phyloP scores from a whole-genome alignment of 2,888 invertebrate genomes.

The Drosophila recens region DNA sequence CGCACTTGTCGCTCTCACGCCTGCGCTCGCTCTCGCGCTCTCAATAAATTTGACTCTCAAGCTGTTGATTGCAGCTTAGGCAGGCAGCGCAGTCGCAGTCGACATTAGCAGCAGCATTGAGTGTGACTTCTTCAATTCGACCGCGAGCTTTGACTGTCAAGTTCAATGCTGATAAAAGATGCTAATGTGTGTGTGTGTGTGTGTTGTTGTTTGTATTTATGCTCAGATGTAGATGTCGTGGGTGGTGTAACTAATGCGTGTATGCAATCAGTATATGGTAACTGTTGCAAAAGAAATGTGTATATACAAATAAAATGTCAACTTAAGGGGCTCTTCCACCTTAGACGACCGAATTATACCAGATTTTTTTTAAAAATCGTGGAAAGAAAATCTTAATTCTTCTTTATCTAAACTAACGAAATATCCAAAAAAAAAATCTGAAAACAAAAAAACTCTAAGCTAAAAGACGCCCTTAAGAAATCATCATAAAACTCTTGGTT shows the following conservation, averaged over 20 bases:
- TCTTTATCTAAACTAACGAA: no score
- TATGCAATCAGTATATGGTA: neutral
- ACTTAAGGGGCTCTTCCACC: no score
- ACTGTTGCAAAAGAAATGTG: neutral
- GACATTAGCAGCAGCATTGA: neutral
- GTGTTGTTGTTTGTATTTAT: neutral
- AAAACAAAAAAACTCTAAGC: no score
- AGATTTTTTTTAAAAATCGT: no score
- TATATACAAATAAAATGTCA: no score
- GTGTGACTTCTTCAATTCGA: slow-evolving; percentile 4
- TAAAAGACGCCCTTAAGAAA: neutral
- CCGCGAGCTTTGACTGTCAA: slow-evolving; percentile 33
- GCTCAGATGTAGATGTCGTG: neutral
- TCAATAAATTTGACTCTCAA: neutral
- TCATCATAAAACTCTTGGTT: neutral
- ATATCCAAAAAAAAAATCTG: no score
- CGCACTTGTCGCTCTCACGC: slow-evolving; percentile 7
- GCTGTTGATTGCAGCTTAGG: slow-evolving; percentile 13
- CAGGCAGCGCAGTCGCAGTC: slow-evolving; percentile 29
- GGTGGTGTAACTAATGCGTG: neutral
- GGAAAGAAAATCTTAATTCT: no score
- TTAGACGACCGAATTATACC: no score
- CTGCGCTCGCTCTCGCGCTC: neutral
- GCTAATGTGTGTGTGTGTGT: neutral
- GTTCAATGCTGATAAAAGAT: slow-evolving; percentile 47